A percentile compares a stretch with the other conserved stretches of the same genome.
Conservation (phyloP, 2,888 invertebrate genomes). For the Gandaritis pyraliata region DNA sequence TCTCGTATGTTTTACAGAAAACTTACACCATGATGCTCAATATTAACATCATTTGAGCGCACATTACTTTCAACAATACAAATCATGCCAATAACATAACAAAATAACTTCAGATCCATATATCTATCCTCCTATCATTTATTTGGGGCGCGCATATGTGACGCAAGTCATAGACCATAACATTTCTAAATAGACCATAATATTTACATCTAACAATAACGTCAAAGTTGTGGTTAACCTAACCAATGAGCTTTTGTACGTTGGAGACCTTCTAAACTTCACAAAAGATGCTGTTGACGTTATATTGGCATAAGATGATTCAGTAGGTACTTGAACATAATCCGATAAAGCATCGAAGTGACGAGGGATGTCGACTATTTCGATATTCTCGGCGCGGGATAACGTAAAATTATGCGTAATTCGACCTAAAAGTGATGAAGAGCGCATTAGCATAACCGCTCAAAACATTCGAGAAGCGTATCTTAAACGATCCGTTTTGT, state of each 20-base stretch:
- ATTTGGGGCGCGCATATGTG: too few relatives aligned
- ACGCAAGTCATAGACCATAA: too few relatives aligned
- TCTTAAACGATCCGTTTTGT: slow-evolving; percentile 31
- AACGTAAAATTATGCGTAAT: slow-evolving; percentile 42
- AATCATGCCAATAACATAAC: too few relatives aligned
- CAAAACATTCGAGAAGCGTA: slow-evolving; percentile 34
- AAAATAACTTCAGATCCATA: background rate
- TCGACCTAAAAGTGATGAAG: slow-evolving; percentile 43
- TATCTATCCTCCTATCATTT: too few relatives aligned
- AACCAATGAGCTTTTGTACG: too few relatives aligned
- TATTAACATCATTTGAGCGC: background rate
- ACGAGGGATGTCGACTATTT: slow-evolving; percentile 32
- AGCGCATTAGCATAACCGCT: slow-evolving; percentile 39
- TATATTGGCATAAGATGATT: slow-evolving; percentile 36
- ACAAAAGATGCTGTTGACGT: slow-evolving; percentile 26
- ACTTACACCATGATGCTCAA: background rate
- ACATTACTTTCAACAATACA: background rate
- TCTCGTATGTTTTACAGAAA: slow-evolving; percentile 12
- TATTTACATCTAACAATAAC: too few relatives aligned
- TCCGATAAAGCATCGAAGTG: slow-evolving; percentile 36
- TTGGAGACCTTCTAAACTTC: too few relatives aligned
- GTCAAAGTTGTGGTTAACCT: too few relatives aligned
- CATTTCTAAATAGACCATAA: too few relatives aligned
- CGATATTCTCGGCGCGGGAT: slow-evolving; percentile 32
- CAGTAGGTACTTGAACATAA: slow-evolving; percentile 33